These are phyloP conservation scores for Troides oblongomaculatus DNA, from an alignment of 2,888 invertebrate species.

Conservation along the genomic window DNA sequence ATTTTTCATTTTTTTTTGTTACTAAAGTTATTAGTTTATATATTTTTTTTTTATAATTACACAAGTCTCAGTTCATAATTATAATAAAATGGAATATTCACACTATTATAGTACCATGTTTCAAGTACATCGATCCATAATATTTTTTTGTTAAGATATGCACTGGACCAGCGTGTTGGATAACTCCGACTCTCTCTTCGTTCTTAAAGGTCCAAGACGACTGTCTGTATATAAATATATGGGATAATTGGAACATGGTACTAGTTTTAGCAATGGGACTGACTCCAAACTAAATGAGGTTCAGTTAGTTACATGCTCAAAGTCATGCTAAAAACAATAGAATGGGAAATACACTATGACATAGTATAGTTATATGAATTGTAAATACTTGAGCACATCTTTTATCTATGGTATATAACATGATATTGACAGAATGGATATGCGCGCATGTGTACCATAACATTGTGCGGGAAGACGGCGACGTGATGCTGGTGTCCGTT, in stretches of 20 bases:
- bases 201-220: no score
- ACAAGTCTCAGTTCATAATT: constrained; percentile 10
- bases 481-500: constrained; percentile 64
- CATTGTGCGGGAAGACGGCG: constrained; percentile 71
- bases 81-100: constrained; percentile 10
- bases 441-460: constrained; percentile 69
- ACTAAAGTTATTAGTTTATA: not conserved
- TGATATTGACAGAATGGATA: not conserved
- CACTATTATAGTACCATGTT: constrained; percentile 4
- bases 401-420: not conserved
- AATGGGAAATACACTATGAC: not conserved
- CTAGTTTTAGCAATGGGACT: constrained; percentile 3
- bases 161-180: no score
- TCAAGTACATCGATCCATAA: not conserved
- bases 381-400: not conserved
- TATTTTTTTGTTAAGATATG: no score
- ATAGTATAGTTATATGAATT: not conserved
- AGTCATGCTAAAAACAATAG: constrained; percentile 32
- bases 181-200: no score
- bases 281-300: not conserved
- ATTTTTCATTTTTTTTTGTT: not conserved
- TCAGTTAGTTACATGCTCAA: constrained; percentile 43
- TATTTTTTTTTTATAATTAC: constrained; percentile 1
- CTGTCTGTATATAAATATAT: no score
- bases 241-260: constrained; percentile 8